A percentile compares a stretch with the other conserved stretches of the same genome.
phyloP scores from a whole-genome alignment of 2,797 vertebrate species.

The Avahi laniger region DNA sequence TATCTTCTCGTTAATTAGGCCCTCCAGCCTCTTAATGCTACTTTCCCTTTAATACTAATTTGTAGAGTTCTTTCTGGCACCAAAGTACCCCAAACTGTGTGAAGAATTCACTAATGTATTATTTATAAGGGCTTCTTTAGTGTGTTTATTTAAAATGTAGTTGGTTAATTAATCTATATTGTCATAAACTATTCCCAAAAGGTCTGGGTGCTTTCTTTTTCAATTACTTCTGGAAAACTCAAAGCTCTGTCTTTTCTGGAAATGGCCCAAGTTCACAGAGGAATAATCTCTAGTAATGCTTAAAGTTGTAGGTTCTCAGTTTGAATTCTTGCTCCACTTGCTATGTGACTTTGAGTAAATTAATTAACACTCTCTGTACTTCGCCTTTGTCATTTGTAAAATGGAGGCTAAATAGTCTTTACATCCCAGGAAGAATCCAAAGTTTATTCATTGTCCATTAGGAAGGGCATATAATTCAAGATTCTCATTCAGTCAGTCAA shows the following conservation, averaged over 20 bases:
- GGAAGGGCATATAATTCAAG: not conserved
- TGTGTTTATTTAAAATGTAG: not conserved
- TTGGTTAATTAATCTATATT: not conserved
- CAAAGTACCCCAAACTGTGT: not conserved
- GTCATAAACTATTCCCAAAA: not conserved
- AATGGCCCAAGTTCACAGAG: not conserved
- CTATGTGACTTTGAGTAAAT: not conserved
- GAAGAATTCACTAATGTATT: not conserved
- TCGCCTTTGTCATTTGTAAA: not conserved
- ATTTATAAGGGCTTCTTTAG: not conserved
- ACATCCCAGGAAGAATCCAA: not conserved
- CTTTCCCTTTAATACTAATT: slow-evolving; percentile 36
- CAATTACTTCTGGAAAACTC: not conserved
- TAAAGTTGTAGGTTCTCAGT: not conserved
- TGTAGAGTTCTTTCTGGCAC: not conserved
- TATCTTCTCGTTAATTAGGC: slow-evolving; percentile 6
- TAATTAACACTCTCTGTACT: not conserved
- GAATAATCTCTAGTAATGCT: accelerated
- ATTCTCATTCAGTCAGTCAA: not conserved
- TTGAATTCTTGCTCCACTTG: not conserved
- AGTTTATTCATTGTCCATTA: not conserved
- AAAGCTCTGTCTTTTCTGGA: not conserved
- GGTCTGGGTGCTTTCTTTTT: not conserved
- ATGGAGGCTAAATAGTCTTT: not conserved
- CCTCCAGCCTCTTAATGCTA: not conserved